Evolutionary conservation across 2,888 invertebrate species (phyloP).

Genomic region (Gryllus longicercus): DNA sequence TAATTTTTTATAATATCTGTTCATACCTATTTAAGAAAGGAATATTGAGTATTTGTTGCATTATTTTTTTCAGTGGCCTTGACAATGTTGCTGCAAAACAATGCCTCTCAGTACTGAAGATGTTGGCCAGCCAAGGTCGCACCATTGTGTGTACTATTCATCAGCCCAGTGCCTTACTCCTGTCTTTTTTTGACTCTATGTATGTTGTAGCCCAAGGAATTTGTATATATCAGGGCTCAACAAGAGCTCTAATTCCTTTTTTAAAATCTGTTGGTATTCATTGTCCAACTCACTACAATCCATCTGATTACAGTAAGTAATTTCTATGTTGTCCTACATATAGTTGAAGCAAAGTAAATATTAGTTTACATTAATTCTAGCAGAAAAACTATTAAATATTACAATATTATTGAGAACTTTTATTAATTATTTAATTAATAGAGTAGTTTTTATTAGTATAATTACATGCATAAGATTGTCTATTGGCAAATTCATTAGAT

Average conservation of each 20-base stretch:
- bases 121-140: conserved; percentile 60
- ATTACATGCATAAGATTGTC: no score
- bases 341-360: neutral
- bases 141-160: conserved; percentile 70
- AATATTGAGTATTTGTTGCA: neutral
- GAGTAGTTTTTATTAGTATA: no score
- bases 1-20: neutral
- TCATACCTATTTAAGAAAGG: neutral
- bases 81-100: conserved; percentile 64
- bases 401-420: neutral
- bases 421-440: neutral
- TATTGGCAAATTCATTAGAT: no score
- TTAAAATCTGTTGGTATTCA: conserved; percentile 54
- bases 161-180: conserved; percentile 64
- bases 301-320: conserved; percentile 65
- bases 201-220: conserved; percentile 62
- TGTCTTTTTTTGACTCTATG: conserved; percentile 62
- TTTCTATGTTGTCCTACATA: neutral
- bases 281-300: conserved; percentile 64
- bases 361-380: neutral
- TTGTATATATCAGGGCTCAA: conserved; percentile 65
- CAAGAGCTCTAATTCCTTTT: conserved; percentile 59
- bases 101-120: conserved; percentile 57
- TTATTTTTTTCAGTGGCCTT: conserved; percentile 53
- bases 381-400: neutral